Percentiles rank a stretch among this genome's conserved stretches.
Evolutionary conservation across 2,113 vertebrate species (phyloP).

Genomic region (Alces alces): DNA sequence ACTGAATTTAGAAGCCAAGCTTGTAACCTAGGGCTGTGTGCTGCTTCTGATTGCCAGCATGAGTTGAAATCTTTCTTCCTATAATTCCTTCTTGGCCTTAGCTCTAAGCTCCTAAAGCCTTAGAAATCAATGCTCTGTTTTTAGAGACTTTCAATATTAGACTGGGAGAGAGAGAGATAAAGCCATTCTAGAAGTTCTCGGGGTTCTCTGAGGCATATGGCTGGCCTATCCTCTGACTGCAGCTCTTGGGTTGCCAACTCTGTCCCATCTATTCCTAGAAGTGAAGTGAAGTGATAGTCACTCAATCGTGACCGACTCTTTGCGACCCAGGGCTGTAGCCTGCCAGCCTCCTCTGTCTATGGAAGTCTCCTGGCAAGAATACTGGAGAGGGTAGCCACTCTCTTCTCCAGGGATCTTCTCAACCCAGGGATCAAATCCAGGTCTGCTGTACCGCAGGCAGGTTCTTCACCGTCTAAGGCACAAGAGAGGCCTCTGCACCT

Average conservation of each 20-base stretch:
- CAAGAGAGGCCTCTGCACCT: not conserved
- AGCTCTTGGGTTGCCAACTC: not conserved
- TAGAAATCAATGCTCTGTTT: too few species aligned
- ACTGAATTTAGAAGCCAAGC: not conserved
- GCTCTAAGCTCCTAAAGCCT: not conserved
- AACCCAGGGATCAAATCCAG: not conserved
- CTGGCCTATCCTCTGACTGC: not conserved
- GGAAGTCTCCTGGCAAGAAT: not conserved
- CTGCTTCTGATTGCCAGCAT: not conserved
- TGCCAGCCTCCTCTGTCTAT: not conserved
- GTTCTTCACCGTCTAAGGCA: not conserved
- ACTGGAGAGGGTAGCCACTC: not conserved
- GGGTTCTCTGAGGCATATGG: not conserved
- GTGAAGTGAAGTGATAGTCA: not conserved
- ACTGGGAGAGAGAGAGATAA: too few species aligned
- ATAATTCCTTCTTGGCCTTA: not conserved
- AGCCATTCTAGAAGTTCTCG: not conserved
- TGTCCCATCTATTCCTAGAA: not conserved
- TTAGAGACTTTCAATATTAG: not conserved
- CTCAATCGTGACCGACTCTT: not conserved
- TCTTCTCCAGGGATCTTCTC: not conserved
- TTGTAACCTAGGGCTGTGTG: not conserved
- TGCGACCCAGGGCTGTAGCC: not conserved
- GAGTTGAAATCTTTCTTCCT: not conserved
- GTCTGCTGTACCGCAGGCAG: not conserved